These are phyloP conservation scores for Cyprinus carpio DNA, from an alignment of 2,113 vertebrate genomes.

Conservation along the genomic window DNA sequence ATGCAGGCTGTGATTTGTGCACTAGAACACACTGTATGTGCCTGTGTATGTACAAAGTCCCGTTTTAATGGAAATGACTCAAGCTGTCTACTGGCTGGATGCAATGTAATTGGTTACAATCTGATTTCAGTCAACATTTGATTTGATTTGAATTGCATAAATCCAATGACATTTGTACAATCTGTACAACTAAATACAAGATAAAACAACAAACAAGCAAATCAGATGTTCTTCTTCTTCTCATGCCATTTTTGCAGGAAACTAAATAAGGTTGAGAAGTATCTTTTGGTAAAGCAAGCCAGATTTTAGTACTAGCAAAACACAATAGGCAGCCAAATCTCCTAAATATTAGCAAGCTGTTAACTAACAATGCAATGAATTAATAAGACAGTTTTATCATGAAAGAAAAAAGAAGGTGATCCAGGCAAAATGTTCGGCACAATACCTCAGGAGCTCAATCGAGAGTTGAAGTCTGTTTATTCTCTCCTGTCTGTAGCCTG, in stretches of 20 bases:
- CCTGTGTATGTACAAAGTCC: neutral
- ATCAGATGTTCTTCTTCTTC: neutral
- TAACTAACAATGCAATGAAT: neutral
- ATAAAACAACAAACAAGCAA: neutral
- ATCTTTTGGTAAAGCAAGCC: neutral
- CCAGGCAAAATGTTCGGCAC: conserved; percentile 45
- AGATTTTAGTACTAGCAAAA: neutral
- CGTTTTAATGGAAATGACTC: conserved; percentile 1
- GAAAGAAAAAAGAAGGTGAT: conserved; percentile 54
- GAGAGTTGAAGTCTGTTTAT: conserved; percentile 64
- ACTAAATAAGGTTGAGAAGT: neutral
- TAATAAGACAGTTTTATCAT: conserved; percentile 57
- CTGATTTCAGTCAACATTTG: neutral
- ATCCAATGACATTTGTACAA: neutral
- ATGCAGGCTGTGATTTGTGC: conserved; percentile 8
- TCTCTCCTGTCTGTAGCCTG: conserved; percentile 54
- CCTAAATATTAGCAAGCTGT: neutral
- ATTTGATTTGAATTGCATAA: neutral
- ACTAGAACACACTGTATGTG: conserved; percentile 22
- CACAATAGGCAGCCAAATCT: neutral
- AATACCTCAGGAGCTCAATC: neutral
- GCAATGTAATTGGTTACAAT: neutral
- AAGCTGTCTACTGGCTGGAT: neutral
- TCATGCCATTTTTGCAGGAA: neutral
- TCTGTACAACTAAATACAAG: neutral